Base-by-base conservation (phyloP, 2,888 invertebrate species). In the Acleris sparsana region DNA sequence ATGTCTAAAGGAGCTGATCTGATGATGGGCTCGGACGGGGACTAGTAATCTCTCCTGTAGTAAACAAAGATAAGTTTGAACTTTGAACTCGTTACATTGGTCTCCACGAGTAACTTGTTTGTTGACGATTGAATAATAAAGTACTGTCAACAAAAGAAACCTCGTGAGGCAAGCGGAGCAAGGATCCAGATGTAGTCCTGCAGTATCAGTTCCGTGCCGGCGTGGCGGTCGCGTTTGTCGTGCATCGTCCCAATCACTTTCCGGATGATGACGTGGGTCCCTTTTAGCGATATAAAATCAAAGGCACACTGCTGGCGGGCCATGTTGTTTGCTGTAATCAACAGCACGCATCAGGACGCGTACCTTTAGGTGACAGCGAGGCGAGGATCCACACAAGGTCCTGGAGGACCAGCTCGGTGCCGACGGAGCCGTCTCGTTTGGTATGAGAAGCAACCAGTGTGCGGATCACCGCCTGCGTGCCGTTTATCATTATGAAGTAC, bases 331-430 rank as follows among this genome's bases (percentile, higher is more conserved):
- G 87, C 94, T 93, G 87, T 63, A 92, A 90, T 68, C 73, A 80
- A 73, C 58, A 71, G 63, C 68, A 58, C 48, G 63, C 16, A 56
- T 80, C 73, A 76, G 55, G 66, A 63, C 69, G 63, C 75, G 73
- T 88, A 93, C 94, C 94, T 93, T 86, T 91, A 46, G 93, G 90
- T 22, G 93, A 89, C 70, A 94, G 85, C 74, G 94, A 93, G 79
- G 94, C 93, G 72, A 94, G 84, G 75, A 94, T 92, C 94, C 94
- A 94, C 68, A 94, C 85, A 72, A 94, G 87, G 82, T 94, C 94
- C 75, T 94, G 93, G 73, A 94, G 79, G 75, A 94, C 87, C 69
- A 92, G 81, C 77, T 94, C 94, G 70, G 84, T 88, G 75, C 87
- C 83, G 55, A 93, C 88, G 73, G 87, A 88, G 68, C 90, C 85